These are phyloP conservation scores for Lycaena phlaeas DNA, from an alignment of 2,888 invertebrate genomes.

Conservation along the genomic window DNA sequence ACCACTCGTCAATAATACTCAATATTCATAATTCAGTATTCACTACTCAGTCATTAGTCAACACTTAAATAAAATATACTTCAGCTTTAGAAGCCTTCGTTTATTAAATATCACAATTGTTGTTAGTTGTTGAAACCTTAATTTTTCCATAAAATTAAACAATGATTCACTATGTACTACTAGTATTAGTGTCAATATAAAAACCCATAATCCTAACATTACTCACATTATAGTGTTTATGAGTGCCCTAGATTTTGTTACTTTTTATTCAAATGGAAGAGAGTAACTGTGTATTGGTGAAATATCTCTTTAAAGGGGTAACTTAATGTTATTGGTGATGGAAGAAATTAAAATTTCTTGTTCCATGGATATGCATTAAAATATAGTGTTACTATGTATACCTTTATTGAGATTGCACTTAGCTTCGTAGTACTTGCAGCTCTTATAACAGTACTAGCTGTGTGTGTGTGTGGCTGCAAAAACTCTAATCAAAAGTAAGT, in stretches of 20 bases:
- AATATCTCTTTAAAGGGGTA: conserved; percentile 48
- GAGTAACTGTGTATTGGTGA: conserved; percentile 41
- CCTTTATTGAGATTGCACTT: conserved; percentile 53
- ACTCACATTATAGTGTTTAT: conserved; percentile 3
- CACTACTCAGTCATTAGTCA: no score
- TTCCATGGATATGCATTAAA: conserved; percentile 29
- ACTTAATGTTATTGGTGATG: conserved; percentile 46
- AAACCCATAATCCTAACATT: no score
- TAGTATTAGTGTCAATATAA: not conserved
- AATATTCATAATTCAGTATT: no score
- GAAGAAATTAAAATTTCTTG: conserved; percentile 28
- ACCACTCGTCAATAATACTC: no score
- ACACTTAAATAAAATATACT: not conserved
- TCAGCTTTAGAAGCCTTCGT: not conserved
- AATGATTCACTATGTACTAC: not conserved
- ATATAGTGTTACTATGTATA: conserved; percentile 50
- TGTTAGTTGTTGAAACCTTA: not conserved
- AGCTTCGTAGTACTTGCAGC: conserved; percentile 58
- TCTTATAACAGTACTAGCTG: conserved; percentile 69
- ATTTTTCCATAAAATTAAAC: conserved; percentile 4
- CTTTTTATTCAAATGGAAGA: conserved; percentile 62
- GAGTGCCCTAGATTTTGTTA: conserved; percentile 56
- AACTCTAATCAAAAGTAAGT: conserved; percentile 83
- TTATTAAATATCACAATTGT: not conserved
- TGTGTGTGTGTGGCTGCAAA: conserved; percentile 83